Base-by-base conservation (phyloP, 1,140 invertebrate species). In the Neotoxoptera formosana region DNA sequence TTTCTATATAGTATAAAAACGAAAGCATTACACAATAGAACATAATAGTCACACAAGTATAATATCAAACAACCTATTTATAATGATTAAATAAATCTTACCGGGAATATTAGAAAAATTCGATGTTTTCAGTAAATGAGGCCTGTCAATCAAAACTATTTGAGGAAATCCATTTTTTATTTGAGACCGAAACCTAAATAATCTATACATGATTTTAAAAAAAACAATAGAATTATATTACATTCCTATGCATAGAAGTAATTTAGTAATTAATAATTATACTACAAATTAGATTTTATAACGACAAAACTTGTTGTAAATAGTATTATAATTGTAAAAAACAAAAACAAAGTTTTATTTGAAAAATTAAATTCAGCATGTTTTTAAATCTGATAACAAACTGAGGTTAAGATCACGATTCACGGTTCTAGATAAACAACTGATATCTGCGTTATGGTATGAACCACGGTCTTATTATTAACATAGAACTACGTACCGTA, bases 181-280 rank as follows among this genome's bases (percentile, higher is more conserved):
- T 53, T 92, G 91, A 84, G 91, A 92, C 41, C 47, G 41, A 48
- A 92, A 36, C 47, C 11, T 92, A 51, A 92, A 92, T 83, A 92
- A 84, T 21, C 91, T 92, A 41, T 92, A 83, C 91, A 92, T 92
- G 47, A 36, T 92, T 91, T 7, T 20, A 45, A 67, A 67, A 21
- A 17, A 76, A n/a, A 76, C 60, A n/a, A 76, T 60, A 47, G n/a
- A 51, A 48, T 89, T 89, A 34, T 34, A 36, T 51, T 89, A 89
- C 51, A 89, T 56, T 76, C 60, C 60, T n/a, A 34, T 4, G 14
- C n/a, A n/a, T 76, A 76, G 4, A 76, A 76, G 30, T 67, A 67
- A 67, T 67, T 67, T 4, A 67, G 4, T 17, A n/a, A 88, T 41
- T 20, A 60, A 30, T 25, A 87, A 87, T 87, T 45, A n/a, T 34